Evolutionary conservation across 2,113 vertebrate genomes (phyloP), one percentile per base, ranked within the genome.

Genomic region (Sitta europaea): DNA sequence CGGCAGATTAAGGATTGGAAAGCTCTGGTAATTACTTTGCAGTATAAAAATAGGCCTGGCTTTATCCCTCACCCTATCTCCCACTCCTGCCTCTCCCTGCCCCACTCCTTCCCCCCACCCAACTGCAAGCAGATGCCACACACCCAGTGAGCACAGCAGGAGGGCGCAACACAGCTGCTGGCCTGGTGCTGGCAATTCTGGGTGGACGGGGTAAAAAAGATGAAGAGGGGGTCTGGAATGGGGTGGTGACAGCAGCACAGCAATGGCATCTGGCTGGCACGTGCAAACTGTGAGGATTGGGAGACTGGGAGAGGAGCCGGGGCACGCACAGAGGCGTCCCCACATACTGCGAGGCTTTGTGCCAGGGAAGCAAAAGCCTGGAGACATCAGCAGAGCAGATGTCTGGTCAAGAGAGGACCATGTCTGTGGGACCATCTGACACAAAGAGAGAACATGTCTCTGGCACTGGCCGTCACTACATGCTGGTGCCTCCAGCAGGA

Each of bases 11-110:
- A 94, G 93, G 86, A 91, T 68, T 87, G 95, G 94, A 95, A 95
- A 81, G 93, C 95, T 76, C 88, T 86, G 79, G 96, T 95, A 97
- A 97, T 97, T 96, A 96, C 89, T 97, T 83, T 95, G 94, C 77
- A 65, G 94, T 58, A 75, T 86, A 97, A 95, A 97, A 97, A 97
- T 95, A 96, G 92, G 77, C n/a, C 48, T 2, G 0, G 38, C 77
- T 95, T 97, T 90, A 97, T 97, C 94, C 94, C 51, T 95, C 1
- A 0, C 79, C 82, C 88, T 94, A 94, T 96, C 91, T 90, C 91
- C 63, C 5, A 5, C 47, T 92, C 77, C 55, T 3, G 35, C 57
- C 86, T 86, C 3, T 11, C 78, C 73, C 67, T 77, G 76, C 77
- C 81, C 54, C 21, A 31, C 38, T 90, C 45, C 79, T 83, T 36